Evolutionary conservation across 2,797 vertebrate genomes (phyloP), one percentile per base, ranked within the genome.

Genomic region (Emys orbicularis): DNA sequence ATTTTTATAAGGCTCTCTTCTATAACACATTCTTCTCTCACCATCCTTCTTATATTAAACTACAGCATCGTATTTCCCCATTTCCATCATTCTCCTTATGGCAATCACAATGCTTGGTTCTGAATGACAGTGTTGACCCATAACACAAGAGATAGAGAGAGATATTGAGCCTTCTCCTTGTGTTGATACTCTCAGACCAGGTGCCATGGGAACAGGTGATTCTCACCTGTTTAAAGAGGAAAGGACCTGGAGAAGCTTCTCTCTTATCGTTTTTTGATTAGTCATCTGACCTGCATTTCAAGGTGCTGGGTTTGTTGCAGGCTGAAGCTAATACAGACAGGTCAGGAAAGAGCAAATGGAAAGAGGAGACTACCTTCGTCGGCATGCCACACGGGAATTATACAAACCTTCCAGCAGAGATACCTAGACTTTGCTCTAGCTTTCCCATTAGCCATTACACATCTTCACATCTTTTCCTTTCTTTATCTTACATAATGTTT

Each of bases 1-100:
- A 25, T 93, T 95, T 83, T 81, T 61, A n/a, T 29, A 52, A 84
- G 91, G 90, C n/a, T 89, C 41, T 85, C 77, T 88, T 25, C 83
- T 81, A 29, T 90, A 92, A 12, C 0, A 6, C 1, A 15, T 1
- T 1, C 83, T 5, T 83, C 53, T 80, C 93, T 27, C 84, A 15
- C 18, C 68, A 83, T 90, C 11, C 92, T 89, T 86, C 37, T 83
- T 88, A 86, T 3, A 5, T 29, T 21, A 54, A 29, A 10, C 5
- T 81, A 54, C 10, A 37, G 19, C 18, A 80, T 76, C 41, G 25
- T 59, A 41, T 11, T 34, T 50, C 59, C 87, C 37, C 47, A 52
- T 87, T n/a, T 94, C 77, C 86, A 86, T 92, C 76, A 4, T 1
- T 72, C 90, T 92, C 31, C 90, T 92, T 3, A 0, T 0, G 3